phyloP scores from a whole-genome alignment of 37 sponge, comb jelly and placozoan species.

The Spongia lamella region DNA sequence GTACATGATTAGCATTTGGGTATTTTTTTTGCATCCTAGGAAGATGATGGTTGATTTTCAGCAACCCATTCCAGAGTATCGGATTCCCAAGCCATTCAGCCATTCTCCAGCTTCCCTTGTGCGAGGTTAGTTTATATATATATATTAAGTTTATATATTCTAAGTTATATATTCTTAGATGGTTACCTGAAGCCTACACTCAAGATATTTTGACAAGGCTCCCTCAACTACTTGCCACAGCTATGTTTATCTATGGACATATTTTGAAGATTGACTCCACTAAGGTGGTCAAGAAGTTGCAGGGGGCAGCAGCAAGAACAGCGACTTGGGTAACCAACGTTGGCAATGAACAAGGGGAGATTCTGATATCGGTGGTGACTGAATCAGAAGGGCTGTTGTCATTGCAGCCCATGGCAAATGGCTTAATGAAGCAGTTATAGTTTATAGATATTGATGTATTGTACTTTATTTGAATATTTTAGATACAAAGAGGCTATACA shows the following conservation, averaged over 20 bases:
- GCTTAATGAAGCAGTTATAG: constrained; percentile 12
- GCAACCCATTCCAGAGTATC: no score
- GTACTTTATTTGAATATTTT: no score
- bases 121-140: no score
- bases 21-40: no score
- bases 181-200: constrained; percentile 27
- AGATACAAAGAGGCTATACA: constrained; percentile 16
- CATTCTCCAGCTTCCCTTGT: no score
- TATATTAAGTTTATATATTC: no score
- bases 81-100: no score
- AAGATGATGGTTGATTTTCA: no score
- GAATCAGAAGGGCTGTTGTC: constrained; percentile 6
- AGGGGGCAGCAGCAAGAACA: constrained; percentile 26
- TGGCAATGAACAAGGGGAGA: constrained; percentile 62
- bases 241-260: constrained; percentile 22
- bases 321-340: constrained; percentile 59
- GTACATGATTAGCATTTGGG: no score
- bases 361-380: constrained; percentile 31
- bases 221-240: constrained; percentile 23
- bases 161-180: background rate
- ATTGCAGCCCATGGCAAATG: constrained; percentile 25
- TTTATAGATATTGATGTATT: no score
- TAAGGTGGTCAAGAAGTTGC: constrained; percentile 55
- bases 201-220: constrained; percentile 29
- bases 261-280: constrained; percentile 62